Evolutionary conservation across 2,888 invertebrate genomes (phyloP).

Genomic region (Lamellibrachia satsuma): DNA sequence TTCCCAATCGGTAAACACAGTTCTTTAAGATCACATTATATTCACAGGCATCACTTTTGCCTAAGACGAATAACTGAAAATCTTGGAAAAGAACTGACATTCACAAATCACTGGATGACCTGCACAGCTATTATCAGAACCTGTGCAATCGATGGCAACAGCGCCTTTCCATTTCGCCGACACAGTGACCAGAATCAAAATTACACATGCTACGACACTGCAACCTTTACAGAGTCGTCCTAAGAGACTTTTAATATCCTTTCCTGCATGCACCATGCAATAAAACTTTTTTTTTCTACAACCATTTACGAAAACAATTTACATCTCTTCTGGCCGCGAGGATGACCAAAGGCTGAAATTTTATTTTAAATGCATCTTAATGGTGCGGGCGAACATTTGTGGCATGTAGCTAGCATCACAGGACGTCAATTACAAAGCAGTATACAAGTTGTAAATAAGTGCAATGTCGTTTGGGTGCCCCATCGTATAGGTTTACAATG

Average conservation of each 20-base stretch:
- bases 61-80: background rate
- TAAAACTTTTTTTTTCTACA: background rate
- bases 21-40: background rate
- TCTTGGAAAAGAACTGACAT: background rate
- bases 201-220: background rate
- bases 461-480: background rate
- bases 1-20: background rate
- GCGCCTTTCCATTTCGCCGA: background rate
- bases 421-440: no score
- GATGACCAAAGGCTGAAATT: background rate
- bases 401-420: background rate
- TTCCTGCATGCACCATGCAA: background rate
- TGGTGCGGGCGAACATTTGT: background rate
- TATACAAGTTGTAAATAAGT: background rate
- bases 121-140: background rate
- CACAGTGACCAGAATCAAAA: background rate
- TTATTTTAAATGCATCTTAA: background rate
- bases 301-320: background rate
- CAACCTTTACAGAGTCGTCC: background rate
- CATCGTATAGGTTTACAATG: background rate
- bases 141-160: background rate
- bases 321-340: background rate
- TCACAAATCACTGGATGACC: background rate
- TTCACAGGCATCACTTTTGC: background rate
- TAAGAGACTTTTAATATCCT: background rate